Conservation (phyloP, 37 sponge, comb jelly and placozoan genomes). For the Ianthella basta region DNA sequence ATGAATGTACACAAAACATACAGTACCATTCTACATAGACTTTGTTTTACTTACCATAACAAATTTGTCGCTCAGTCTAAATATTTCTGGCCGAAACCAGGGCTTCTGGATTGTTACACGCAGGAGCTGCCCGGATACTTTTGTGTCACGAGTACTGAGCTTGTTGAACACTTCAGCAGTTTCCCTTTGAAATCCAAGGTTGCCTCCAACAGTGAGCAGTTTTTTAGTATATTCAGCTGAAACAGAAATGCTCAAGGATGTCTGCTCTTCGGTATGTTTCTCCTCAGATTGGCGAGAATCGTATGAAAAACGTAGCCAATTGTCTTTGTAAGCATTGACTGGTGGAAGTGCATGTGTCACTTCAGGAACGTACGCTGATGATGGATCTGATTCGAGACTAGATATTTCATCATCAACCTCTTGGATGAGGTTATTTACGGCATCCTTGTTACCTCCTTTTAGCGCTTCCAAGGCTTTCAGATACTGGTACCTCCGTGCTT, state of each 20-base stretch:
- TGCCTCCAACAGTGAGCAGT: neutral
- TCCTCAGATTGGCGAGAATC: neutral
- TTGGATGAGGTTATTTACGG: neutral
- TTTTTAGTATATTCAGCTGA: neutral
- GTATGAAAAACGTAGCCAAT: constrained; percentile 50
- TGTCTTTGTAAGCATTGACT: neutral
- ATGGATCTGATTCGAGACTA: neutral
- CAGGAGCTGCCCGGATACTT: constrained; percentile 43
- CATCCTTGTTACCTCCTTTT: neutral
- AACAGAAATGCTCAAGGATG: constrained; percentile 7
- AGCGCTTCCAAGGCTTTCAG: neutral
- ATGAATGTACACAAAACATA: neutral
- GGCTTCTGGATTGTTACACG: constrained; percentile 57
- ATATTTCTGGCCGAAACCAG: constrained; percentile 61
- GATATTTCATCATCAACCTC: neutral
- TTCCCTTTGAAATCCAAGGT: neutral
- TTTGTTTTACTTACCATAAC: too few relatives aligned
- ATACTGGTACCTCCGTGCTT: neutral
- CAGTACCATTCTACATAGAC: neutral
- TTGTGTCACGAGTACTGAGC: constrained; percentile 27
- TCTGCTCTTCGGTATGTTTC: neutral
- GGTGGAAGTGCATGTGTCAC: neutral
- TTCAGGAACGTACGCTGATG: neutral
- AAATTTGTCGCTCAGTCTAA: neutral
- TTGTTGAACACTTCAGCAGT: neutral